Conservation (phyloP, 53 echinoderm and acorn worm species). For the Holothuria scabra region DNA sequence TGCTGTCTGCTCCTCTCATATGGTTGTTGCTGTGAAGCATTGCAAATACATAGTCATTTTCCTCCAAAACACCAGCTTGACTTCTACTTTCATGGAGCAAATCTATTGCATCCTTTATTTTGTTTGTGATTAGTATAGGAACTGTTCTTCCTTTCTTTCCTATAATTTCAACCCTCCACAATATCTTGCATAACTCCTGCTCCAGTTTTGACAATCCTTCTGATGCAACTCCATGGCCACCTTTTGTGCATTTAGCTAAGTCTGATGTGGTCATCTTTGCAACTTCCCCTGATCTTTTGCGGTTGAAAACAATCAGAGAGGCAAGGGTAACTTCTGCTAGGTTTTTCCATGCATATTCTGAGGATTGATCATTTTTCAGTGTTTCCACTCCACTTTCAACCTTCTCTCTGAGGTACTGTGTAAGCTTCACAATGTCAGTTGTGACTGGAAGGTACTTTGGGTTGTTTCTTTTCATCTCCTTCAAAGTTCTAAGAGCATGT, state of each 20-base stretch:
- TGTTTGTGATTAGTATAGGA: conserved; percentile 65
- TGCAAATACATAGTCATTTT: conserved; percentile 70
- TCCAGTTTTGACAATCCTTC: conserved; percentile 74
- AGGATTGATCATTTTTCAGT: conserved; percentile 19
- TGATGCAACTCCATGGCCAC: conserved; percentile 40
- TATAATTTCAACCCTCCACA: conserved; percentile 74
- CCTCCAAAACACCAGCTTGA: conserved; percentile 53
- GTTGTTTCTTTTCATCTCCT: conserved; percentile 64
- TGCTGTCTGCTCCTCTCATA: conserved; percentile 57
- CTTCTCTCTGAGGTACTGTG: conserved; percentile 60
- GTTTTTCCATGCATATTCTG: conserved; percentile 59
- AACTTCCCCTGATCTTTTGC: conserved; percentile 78
- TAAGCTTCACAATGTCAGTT: conserved; percentile 64
- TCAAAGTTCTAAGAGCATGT: conserved; percentile 74
- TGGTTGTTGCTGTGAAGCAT: conserved; percentile 50
- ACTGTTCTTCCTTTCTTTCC: conserved; percentile 78
- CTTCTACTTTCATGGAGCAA: conserved; percentile 62
- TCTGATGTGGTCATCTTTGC: conserved; percentile 73
- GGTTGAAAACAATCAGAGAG: conserved; percentile 76
- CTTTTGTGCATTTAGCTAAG: conserved; percentile 52
- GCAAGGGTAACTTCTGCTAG: conserved; percentile 62
- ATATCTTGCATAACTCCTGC: conserved; percentile 56
- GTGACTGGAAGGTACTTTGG: conserved; percentile 74
- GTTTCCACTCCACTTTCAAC: conserved; percentile 32
- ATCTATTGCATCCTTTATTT: conserved; percentile 62